phyloP scores from a whole-genome alignment of 1,140 invertebrate genomes.

The Sycophaga agraensis region DNA sequence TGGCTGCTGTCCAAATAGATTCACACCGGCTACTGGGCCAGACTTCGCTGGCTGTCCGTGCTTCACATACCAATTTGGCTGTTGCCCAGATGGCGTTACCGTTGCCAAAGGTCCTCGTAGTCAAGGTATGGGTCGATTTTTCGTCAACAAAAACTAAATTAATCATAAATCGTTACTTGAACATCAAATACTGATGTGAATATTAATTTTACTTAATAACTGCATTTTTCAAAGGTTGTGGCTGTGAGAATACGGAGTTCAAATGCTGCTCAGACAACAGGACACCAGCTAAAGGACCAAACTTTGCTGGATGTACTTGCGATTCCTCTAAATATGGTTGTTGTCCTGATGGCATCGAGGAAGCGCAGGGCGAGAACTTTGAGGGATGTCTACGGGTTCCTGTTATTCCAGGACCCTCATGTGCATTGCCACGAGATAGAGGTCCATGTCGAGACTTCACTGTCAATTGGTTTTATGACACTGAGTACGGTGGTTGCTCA shows the following conservation, averaged over 20 bases:
- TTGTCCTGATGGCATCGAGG: conserved; percentile 78
- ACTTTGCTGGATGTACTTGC: conserved; percentile 75
- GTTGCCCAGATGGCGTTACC: conserved; percentile 87
- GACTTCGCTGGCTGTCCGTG: conserved; percentile 81
- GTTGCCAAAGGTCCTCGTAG: conserved; percentile 73
- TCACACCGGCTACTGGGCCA: conserved; percentile 67
- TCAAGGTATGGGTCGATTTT: conserved; percentile 56
- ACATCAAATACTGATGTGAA: neutral
- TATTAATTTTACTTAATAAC: too few species aligned
- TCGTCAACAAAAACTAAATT: too few species aligned
- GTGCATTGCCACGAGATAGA: conserved; percentile 72
- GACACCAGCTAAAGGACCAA: conserved; percentile 71
- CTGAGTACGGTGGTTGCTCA: conserved; percentile 83
- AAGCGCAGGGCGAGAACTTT: conserved; percentile 80
- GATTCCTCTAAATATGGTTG: conserved; percentile 80
- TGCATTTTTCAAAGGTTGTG: conserved; percentile 70
- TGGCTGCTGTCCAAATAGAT: conserved; percentile 86
- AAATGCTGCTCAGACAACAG: conserved; percentile 87
- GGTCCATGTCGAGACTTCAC: conserved; percentile 81
- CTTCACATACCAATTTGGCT: conserved; percentile 86
- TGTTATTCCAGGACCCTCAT: conserved; percentile 69
- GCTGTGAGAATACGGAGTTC: conserved; percentile 75
- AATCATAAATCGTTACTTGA: neutral
- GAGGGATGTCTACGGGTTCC: conserved; percentile 75
- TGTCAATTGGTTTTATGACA: conserved; percentile 88